Evolutionary conservation across 2,888 invertebrate species (phyloP).

Genomic region (Leptarthrus brevirostris): DNA sequence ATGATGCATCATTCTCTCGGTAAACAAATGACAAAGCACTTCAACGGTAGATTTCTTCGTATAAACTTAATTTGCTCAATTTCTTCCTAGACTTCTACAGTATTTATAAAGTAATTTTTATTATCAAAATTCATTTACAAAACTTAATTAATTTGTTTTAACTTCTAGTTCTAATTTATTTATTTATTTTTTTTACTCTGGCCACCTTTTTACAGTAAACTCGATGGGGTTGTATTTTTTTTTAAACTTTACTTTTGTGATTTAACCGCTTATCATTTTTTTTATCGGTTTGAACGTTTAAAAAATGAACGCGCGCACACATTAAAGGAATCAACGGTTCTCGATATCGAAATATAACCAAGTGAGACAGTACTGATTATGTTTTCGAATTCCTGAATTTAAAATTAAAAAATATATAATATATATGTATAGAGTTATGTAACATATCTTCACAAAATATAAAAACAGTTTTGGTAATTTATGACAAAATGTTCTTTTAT

Average conservation of each 20-base stretch:
- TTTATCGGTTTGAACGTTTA: neutral
- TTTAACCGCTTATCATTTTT: neutral
- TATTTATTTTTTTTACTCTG: constrained; percentile 42
- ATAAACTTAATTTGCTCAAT: constrained; percentile 39
- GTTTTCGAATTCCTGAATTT: constrained; percentile 37
- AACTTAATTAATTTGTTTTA: constrained; percentile 46
- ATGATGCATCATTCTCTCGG: constrained; percentile 45
- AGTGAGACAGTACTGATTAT: constrained; percentile 39
- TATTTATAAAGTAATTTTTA: constrained; percentile 44
- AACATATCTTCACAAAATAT: constrained; percentile 45
- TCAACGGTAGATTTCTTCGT: constrained; percentile 8
- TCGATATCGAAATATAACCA: constrained; percentile 4
- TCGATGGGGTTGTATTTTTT: constrained; percentile 41
- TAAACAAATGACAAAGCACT: constrained; percentile 38
- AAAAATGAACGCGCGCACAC: constrained; percentile 26
- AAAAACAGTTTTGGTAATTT: constrained; percentile 47
- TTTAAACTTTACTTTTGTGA: neutral
- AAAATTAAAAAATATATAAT: constrained; percentile 39
- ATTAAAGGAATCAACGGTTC: constrained; percentile 24
- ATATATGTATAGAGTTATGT: constrained; percentile 33
- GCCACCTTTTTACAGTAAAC: constrained; percentile 48
- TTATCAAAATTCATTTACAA: constrained; percentile 48
- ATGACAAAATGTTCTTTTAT: constrained; percentile 40
- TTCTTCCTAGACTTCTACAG: constrained; percentile 36
- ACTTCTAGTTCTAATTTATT: constrained; percentile 36